Evolutionary conservation across 2,797 vertebrate species (phyloP), one percentile per base, ranked within the genome.

Genomic region (Lutjanus campechanus): DNA sequence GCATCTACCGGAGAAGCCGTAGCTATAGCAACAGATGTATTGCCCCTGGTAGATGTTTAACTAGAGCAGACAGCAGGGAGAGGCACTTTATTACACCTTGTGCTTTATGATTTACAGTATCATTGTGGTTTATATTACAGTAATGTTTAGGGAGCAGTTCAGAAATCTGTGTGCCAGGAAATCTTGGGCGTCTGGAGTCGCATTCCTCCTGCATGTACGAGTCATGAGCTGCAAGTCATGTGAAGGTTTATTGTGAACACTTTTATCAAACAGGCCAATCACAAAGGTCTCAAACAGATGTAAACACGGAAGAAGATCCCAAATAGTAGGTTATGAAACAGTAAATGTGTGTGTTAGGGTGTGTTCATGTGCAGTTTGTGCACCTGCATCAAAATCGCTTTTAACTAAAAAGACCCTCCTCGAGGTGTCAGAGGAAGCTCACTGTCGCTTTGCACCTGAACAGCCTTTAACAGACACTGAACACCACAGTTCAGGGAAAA

Each of bases 1-100:
- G 85, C 88, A 93, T 88, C 79, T 90, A 68, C 58, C 9, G 15
- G 78, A 79, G 64, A 78, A 85, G 84, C 74, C 85, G 93, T 91
- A 86, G 88, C 92, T 91, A 94, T 93, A 89, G 91, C 89, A 91
- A 93, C 92, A 79, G 85, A 88, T 92, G 85, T 82, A 90, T 92
- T 92, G 82, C 86, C 86, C 90, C 90, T 72, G 77, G 87, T 92
- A 91, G 90, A 92, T 92, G 89, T 93, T 93, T 95, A 93, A 93
- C 90, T 89, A 88, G 88, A 93, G 90, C 91, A 92, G 89, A 91
- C 94, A 90, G 88, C 79, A 82, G 86, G 90, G 88, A 92, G 82
- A 88, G 75, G 78, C 86, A 87, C 90, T 93, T 95, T 91, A 93
- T 93, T 94, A 90, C 84, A 87, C 85, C 84, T 87, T 29, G 36